phyloP scores from a whole-genome alignment of 2,888 invertebrate species.

The Drosophila rubida region DNA sequence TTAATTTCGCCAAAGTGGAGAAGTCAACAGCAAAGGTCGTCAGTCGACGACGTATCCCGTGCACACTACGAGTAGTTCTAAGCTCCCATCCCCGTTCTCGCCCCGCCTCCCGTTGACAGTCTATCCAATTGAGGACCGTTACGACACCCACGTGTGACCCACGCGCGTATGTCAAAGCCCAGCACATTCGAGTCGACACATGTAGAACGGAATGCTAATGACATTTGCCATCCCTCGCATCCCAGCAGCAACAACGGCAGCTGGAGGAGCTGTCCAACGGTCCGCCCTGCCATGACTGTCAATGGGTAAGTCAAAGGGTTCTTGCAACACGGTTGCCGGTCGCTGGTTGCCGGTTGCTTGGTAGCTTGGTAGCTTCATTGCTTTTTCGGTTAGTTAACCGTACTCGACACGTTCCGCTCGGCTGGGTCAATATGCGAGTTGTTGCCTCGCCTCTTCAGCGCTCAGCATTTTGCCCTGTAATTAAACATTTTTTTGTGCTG shows the following conservation, averaged over 20 bases:
- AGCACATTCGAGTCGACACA: conserved; percentile 40
- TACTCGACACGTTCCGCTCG: conserved; percentile 71
- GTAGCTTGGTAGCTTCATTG: conserved; percentile 45
- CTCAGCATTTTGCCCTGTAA: conserved; percentile 52
- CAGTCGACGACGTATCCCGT: conserved; percentile 19
- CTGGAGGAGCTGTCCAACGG: conserved; percentile 27
- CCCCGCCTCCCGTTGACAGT: neutral
- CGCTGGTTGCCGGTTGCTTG: conserved; percentile 14
- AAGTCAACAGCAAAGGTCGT: conserved; percentile 63
- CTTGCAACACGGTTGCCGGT: conserved; percentile 12
- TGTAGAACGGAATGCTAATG: conserved; percentile 68
- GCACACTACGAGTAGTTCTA: conserved; percentile 9
- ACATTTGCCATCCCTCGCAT: conserved; percentile 52
- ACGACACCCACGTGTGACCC: conserved; percentile 42
- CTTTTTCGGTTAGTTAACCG: conserved; percentile 77
- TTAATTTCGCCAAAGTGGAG: conserved; percentile 72
- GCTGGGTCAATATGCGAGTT: conserved; percentile 66
- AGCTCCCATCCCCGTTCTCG: neutral
- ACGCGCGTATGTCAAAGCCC: conserved; percentile 38
- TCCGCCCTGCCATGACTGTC: conserved; percentile 34
- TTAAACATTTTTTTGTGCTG: conserved; percentile 66
- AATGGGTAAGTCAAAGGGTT: conserved; percentile 68
- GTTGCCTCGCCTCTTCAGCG: conserved; percentile 38
- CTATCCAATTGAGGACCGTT: neutral
- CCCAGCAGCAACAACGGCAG: neutral